Conservation (phyloP, 1,140 invertebrate genomes). For the Aphelenchoides avenae region DNA sequence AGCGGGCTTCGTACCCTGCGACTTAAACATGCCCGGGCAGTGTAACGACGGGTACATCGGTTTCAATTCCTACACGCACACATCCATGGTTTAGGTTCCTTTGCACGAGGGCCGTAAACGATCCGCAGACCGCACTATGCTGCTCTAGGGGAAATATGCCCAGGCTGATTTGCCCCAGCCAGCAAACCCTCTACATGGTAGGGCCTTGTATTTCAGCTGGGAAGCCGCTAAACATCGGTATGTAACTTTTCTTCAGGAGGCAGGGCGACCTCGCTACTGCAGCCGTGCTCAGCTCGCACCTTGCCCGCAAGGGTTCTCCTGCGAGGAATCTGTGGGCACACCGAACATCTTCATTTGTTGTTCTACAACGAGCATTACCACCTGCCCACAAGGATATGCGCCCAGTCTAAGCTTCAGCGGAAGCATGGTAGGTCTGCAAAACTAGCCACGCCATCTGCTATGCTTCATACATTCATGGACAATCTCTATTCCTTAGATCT, state of each 20-base stretch:
- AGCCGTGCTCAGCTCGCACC: slow-evolving; percentile 14
- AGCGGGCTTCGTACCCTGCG: slow-evolving; percentile 40
- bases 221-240: slow-evolving; percentile 18
- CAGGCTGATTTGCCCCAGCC: slow-evolving; percentile 36
- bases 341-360: slow-evolving; percentile 42
- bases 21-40: slow-evolving; percentile 25
- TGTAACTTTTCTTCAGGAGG: slow-evolving; percentile 24
- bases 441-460: slow-evolving; percentile 18
- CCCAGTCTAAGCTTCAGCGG: slow-evolving; percentile 28
- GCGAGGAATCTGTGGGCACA: slow-evolving; percentile 34
- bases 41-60: slow-evolving; percentile 25
- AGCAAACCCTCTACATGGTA: slow-evolving; percentile 36
- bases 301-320: slow-evolving; percentile 42
- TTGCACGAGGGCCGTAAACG: slow-evolving; percentile 28
- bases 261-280: slow-evolving; percentile 32
- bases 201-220: slow-evolving; percentile 12
- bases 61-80: slow-evolving; percentile 1
- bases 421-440: slow-evolving; percentile 27
- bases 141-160: slow-evolving; percentile 25
- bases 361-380: slow-evolving; percentile 31
- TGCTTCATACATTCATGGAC: background rate
- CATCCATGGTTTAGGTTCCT: slow-evolving; percentile 5
- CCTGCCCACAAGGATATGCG: slow-evolving; percentile 36
- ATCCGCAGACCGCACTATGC: slow-evolving; percentile 24
- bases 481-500: slow-evolving; percentile 25